phyloP scores from a whole-genome alignment of 2,888 invertebrate genomes.

The Scelioninae gen. 1 region DNA sequence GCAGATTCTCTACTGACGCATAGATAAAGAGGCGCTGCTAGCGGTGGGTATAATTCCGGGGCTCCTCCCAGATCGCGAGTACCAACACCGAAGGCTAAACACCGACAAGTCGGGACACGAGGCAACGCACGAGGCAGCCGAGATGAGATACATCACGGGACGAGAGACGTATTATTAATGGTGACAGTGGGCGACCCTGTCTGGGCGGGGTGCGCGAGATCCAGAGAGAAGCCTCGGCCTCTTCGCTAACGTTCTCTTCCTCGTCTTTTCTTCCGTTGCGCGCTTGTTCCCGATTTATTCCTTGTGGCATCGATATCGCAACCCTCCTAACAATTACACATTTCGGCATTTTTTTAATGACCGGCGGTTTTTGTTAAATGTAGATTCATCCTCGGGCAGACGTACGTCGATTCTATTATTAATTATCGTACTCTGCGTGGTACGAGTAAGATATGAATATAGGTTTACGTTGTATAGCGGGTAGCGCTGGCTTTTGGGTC shows the following conservation, averaged over 20 bases:
- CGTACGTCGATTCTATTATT: slow-evolving; percentile 50
- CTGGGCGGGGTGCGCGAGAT: slow-evolving; percentile 82
- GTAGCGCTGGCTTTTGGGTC: slow-evolving; percentile 38
- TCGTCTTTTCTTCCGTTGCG: too few relatives aligned
- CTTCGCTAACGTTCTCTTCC: too few relatives aligned
- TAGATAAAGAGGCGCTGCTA: slow-evolving; percentile 59
- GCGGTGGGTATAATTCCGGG: slow-evolving; percentile 65
- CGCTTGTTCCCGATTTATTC: too few relatives aligned
- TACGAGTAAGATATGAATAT: slow-evolving; percentile 33
- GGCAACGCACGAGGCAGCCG: too few relatives aligned
- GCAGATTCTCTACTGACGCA: slow-evolving; percentile 44
- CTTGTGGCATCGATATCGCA: too few relatives aligned
- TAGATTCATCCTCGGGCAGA: slow-evolving; percentile 51
- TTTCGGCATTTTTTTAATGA: slow-evolving; percentile 57
- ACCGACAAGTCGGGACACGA: too few relatives aligned
- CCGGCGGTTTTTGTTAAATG: slow-evolving; percentile 48
- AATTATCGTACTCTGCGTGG: slow-evolving; percentile 50
- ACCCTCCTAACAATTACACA: slow-evolving; percentile 62
- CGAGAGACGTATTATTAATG: slow-evolving; percentile 85
- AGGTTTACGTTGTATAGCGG: slow-evolving; percentile 16
- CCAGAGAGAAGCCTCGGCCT: slow-evolving; percentile 72
- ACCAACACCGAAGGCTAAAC: too few relatives aligned
- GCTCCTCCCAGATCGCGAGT: slow-evolving; percentile 72
- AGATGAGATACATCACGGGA: slow-evolving; percentile 84
- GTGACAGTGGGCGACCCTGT: slow-evolving; percentile 84